Conservation (phyloP, 2,888 invertebrate species). For the Polyommatus icarus region DNA sequence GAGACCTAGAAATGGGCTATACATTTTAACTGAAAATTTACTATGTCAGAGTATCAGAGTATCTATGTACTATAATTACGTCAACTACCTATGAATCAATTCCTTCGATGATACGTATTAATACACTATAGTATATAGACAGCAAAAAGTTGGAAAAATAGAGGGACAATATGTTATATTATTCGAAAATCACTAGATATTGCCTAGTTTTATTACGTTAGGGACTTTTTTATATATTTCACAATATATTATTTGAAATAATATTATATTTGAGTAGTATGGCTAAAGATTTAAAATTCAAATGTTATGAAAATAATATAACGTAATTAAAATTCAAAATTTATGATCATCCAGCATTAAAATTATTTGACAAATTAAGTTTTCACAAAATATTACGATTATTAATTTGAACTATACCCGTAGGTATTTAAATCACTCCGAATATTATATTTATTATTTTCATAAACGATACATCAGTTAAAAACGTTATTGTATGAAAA, state of each 20-base stretch:
- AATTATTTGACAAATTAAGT: background rate
- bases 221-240: too few species aligned
- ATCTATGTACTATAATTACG: too few species aligned
- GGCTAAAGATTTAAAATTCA: background rate
- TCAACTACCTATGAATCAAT: too few species aligned
- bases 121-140: too few species aligned
- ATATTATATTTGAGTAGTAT: background rate
- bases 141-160: too few species aligned
- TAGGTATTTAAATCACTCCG: background rate
- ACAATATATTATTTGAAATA: too few species aligned
- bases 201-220: too few species aligned
- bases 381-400: background rate
- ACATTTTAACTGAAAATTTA: background rate
- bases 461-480: background rate
- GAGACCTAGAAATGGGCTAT: background rate
- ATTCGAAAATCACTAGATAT: too few species aligned
- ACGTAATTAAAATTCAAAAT: background rate
- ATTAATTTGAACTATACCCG: background rate
- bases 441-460: background rate
- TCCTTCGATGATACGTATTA: too few species aligned
- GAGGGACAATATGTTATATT: too few species aligned
- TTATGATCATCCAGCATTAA: background rate
- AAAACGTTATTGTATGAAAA: constrained; percentile 9
- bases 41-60: background rate
- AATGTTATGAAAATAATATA: background rate